phyloP scores from a whole-genome alignment of 2,888 invertebrate genomes.

The Malachius bipustulatus region DNA sequence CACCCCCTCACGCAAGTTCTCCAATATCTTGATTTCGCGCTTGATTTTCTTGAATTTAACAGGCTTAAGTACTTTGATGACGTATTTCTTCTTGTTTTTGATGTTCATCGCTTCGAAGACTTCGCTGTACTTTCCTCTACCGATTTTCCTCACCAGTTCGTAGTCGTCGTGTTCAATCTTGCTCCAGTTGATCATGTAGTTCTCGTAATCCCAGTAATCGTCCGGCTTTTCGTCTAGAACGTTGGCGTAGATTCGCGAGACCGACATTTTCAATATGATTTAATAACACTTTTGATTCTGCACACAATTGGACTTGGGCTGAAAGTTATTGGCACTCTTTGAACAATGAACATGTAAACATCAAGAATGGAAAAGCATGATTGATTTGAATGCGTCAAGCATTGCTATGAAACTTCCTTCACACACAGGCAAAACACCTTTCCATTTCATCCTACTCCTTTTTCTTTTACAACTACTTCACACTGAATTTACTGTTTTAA shows the following conservation, averaged over 20 bases:
- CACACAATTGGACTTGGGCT: too few relatives aligned
- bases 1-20: constrained; percentile 23
- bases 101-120: constrained; percentile 24
- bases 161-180: constrained; percentile 21
- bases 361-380: too few relatives aligned
- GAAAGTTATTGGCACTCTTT: too few relatives aligned
- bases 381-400: too few relatives aligned
- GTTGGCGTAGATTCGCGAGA: constrained; percentile 21
- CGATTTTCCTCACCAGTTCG: constrained; percentile 21
- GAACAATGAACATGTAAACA: too few relatives aligned
- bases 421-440: too few relatives aligned
- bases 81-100: constrained; percentile 19
- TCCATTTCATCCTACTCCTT: too few relatives aligned
- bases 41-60: constrained; percentile 26
- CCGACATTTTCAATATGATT: too few relatives aligned
- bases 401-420: too few relatives aligned
- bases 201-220: constrained; percentile 25
- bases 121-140: constrained; percentile 27
- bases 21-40: constrained; percentile 26
- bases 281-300: too few relatives aligned
- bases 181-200: constrained; percentile 18
- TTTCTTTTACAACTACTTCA: too few relatives aligned
- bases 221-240: constrained; percentile 20
- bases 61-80: constrained; percentile 26
- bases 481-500: too few relatives aligned